Evolutionary conservation across 1,140 invertebrate species (phyloP).

Genomic region (Chironomus tepperi): DNA sequence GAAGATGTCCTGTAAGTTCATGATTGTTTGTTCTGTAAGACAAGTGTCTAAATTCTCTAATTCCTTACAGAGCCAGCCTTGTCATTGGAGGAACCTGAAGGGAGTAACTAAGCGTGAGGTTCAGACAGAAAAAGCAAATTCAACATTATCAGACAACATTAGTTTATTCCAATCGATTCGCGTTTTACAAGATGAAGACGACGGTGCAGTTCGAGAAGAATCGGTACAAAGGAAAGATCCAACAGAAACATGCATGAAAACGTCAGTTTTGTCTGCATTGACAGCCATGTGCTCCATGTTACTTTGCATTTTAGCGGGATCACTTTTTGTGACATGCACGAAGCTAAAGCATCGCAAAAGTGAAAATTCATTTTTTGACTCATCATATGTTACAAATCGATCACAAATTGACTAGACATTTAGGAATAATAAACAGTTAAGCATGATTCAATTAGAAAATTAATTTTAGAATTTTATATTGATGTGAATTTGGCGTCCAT

Average conservation of each 20-base stretch:
- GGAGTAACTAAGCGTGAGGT: constrained; percentile 56
- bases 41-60: constrained; percentile 26
- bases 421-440: no score
- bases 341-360: constrained; percentile 49
- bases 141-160: constrained; percentile 70
- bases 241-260: constrained; percentile 63
- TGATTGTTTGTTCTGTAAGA: constrained; percentile 12
- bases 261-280: constrained; percentile 63
- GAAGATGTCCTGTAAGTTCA: constrained; percentile 74
- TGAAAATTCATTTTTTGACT: constrained; percentile 35
- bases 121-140: constrained; percentile 31
- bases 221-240: constrained; percentile 35
- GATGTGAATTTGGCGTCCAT: no score
- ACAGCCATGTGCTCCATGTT: constrained; percentile 58
- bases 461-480: no score
- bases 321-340: constrained; percentile 60
- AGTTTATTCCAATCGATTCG: constrained; percentile 80
- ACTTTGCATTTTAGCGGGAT: constrained; percentile 57
- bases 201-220: constrained; percentile 36
- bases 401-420: not conserved
- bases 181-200: constrained; percentile 72
- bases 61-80: constrained; percentile 70
- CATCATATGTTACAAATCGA: constrained; percentile 31
- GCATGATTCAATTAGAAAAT: no score
- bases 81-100: constrained; percentile 85